Percentiles rank a stretch among this genome's conserved stretches.
These are phyloP conservation scores for Geothlypis trichas DNA, from an alignment of 2,113 vertebrate species.

Conservation along the genomic window DNA sequence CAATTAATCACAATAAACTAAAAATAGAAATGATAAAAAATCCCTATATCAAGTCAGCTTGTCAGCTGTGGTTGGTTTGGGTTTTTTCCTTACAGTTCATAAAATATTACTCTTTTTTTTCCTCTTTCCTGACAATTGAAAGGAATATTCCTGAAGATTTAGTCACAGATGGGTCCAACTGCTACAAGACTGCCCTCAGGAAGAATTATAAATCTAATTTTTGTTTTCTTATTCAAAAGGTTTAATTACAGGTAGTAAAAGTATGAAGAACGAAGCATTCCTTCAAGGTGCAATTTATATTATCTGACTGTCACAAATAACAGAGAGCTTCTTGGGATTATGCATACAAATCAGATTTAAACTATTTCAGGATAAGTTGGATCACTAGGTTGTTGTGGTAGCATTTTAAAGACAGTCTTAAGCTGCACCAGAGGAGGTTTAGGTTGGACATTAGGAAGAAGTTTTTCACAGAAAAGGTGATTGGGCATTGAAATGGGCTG, in stretches of 20 bases:
- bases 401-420: not conserved
- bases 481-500: not conserved
- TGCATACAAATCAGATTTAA: not conserved
- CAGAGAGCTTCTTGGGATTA: not conserved
- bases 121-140: not conserved
- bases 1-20: not conserved
- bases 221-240: not conserved
- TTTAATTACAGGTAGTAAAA: not conserved
- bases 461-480: not conserved
- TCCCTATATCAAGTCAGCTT: not conserved
- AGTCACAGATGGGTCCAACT: not conserved
- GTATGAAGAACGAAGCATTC: not conserved
- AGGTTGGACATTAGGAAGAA: not conserved
- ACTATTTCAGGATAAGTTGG: not conserved
- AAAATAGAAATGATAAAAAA: not conserved
- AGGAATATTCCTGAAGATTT: not conserved
- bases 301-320: not conserved
- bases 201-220: not conserved
- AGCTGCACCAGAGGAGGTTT: not conserved
- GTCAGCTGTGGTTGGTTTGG: not conserved
- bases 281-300: not conserved
- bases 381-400: not conserved
- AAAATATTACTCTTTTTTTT: not conserved
- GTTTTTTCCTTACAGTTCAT: not conserved
- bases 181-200: not conserved